Evolutionary conservation across 2,888 invertebrate genomes (phyloP), one percentile per base, ranked within the genome.

Genomic region (Alsophila aescularia): DNA sequence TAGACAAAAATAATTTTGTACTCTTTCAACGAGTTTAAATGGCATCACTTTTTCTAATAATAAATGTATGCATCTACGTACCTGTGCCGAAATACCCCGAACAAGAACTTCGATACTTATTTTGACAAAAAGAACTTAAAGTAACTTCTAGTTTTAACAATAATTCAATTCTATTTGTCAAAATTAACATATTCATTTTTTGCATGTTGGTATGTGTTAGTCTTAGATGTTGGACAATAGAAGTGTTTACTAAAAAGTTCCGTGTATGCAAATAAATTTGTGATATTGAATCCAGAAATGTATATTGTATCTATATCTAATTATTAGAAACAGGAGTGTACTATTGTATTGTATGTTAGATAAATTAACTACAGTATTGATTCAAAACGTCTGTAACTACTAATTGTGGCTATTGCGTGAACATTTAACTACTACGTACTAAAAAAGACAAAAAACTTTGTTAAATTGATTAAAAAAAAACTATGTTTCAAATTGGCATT

Each of bases 1-100:
- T 91, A 88, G 88, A 90, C 87, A 90, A 91, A 86, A 90, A 90
- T 90, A 90, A 89, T 90, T 90, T 91, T 91, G 91, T 90, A 91
- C 91, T 91, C 90, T 89, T 80, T 72, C 76, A 84, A 85, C 86
- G 89, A 90, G 88, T 86, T 86, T 84, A 75, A 86, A 90, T 90
- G 88, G 90, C 89, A 88, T 85, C 87, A 86, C 77, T 74, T 70
- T 72, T 77, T 72, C 76, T 67, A 69, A 66, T 64, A 60, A 70
- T 77, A 67, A 70, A 70, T 69, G 85, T 88, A 89, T 88, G 90
- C 89, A 89, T 82, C 82, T 84, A 83, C 83, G 81, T 82, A 85
- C 83, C 75, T 80, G 8, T 66, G 76, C 79, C 70, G 69, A 73
- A 74, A 73, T 70, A 75, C 67, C 29, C 47, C 45, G 52, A 16